Evolutionary conservation across 2,888 invertebrate species (phyloP).

Genomic region (Phasia obesa): DNA sequence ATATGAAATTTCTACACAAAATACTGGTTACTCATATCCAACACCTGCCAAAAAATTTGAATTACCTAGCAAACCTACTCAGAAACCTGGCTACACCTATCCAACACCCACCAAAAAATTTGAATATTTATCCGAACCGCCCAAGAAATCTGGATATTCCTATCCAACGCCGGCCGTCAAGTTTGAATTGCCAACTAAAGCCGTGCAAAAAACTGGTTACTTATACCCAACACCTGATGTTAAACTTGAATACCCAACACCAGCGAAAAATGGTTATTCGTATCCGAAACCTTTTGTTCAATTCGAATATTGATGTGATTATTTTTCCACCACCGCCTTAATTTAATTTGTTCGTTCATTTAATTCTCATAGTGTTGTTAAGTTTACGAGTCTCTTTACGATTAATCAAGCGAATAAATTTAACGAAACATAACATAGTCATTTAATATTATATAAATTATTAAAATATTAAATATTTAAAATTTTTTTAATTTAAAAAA

Average conservation of each 20-base stretch:
- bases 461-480: constrained; percentile 19
- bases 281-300: constrained; percentile 77
- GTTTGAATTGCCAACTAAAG: constrained; percentile 69
- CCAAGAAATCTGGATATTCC: constrained; percentile 67
- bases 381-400: constrained; percentile 50
- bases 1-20: constrained; percentile 71
- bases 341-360: constrained; percentile 36
- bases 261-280: constrained; percentile 71
- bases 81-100: constrained; percentile 74
- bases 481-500: too few relatives aligned
- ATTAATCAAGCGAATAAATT: constrained; percentile 16
- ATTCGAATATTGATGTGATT: constrained; percentile 74
- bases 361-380: constrained; percentile 58
- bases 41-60: constrained; percentile 72
- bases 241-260: constrained; percentile 42
- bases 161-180: constrained; percentile 74
- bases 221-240: constrained; percentile 50
- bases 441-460: constrained; percentile 73
- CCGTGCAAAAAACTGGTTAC: constrained; percentile 66
- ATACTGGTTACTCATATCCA: not conserved
- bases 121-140: constrained; percentile 30
- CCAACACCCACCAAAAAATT: constrained; percentile 72
- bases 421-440: constrained; percentile 76
- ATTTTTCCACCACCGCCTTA: not conserved
- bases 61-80: constrained; percentile 66